Evolutionary conservation across 2,113 vertebrate species (phyloP), one percentile per base, ranked within the genome.

Genomic region (Calidris pygmaea): DNA sequence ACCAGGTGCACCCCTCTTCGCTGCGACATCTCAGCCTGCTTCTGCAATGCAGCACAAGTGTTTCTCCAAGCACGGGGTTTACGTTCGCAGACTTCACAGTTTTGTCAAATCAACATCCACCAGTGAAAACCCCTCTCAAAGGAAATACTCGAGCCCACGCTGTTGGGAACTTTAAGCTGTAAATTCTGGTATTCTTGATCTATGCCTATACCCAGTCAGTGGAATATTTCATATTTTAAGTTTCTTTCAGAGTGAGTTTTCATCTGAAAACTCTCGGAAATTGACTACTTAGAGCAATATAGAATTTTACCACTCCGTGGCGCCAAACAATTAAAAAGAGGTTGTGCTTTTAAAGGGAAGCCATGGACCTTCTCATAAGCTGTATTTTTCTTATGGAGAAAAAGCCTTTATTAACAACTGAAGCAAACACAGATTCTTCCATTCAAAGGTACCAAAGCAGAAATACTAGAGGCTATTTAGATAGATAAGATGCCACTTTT

Each of bases 251-350:
- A 39, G 39, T 47, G 18, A 80, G 12, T 76, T 7, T 22, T 27
- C 1, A 24, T 59, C 62, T 27, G 37, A 47, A 85, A 87, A 83
- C 19, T 55, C 75, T 85, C 34, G 59, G 65, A 67, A 89, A 68
- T 0, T 15, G 22, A 37, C 52, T 74, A 37, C 32, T 63, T 88
- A 52, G 72, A 70, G 89, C 85, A 95, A 94, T 97, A 81, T n/a
- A 76, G 10, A 84, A 63, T 94, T 92, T 90, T 55, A 85, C 97
- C 97, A 96, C 96, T 83, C 26, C 2, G 96, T 97, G 97, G 97
- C 95, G 92, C 94, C 95, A 98, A 87, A 97, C 87, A 93, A 94
- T 91, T 87, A 93, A 63, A 93, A 95, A 96, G 94, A 76, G 26
- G 3, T 58, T 68, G 59, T 78, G 53, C 30, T 68, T 73, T 62